Conservation (phyloP, 2,797 vertebrate genomes). For the Scolopax bukidnonensis region DNA sequence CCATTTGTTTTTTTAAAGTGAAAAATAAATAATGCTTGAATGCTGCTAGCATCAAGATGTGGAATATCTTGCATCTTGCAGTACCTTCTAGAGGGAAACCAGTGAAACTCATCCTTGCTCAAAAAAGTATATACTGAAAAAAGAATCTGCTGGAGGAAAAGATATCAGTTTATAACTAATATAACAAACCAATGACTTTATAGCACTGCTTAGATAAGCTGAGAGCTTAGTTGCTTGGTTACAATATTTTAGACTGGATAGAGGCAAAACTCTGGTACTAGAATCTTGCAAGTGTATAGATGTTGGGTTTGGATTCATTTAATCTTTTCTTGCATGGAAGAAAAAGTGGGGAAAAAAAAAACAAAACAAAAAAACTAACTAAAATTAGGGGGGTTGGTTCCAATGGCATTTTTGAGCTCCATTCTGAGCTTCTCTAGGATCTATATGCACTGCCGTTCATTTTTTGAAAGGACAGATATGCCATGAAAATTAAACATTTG, state of each 20-base stretch:
- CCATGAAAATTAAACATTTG: not conserved
- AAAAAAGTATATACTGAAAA: not conserved
- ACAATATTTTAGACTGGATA: not conserved
- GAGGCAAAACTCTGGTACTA: not conserved
- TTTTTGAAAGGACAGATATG: not conserved
- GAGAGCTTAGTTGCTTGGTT: not conserved
- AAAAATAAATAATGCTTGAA: not conserved
- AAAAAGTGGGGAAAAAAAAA: not conserved
- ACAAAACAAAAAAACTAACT: not conserved
- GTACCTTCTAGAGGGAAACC: not conserved
- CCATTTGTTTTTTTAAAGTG: not conserved
- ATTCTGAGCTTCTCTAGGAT: not conserved
- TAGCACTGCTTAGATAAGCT: not conserved
- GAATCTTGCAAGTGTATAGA: not conserved
- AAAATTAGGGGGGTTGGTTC: not conserved
- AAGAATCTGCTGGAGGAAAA: not conserved
- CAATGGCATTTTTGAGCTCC: not conserved
- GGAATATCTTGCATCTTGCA: not conserved
- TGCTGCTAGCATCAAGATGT: not conserved
- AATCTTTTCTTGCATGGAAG: not conserved
- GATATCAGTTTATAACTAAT: not conserved
- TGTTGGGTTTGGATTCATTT: not conserved
- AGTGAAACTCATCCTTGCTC: not conserved
- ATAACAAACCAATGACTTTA: not conserved
- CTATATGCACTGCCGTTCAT: not conserved